phyloP scores from a whole-genome alignment of 2,888 invertebrate genomes.

The Eupithecia subumbrata region DNA sequence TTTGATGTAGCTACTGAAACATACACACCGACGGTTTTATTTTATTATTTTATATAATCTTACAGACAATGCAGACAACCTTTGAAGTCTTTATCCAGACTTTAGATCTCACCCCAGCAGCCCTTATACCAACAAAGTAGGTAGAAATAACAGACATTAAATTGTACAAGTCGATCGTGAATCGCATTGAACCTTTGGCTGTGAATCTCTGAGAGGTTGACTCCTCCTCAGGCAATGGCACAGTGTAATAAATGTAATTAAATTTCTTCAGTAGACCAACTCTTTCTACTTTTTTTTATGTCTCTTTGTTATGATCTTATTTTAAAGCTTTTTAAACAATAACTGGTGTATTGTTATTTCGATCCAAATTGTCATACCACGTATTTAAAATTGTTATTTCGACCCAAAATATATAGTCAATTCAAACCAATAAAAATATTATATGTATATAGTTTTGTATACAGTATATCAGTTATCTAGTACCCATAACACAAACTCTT shows the following conservation, averaged over 20 bases:
- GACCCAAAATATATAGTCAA: no score
- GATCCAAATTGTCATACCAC: no score
- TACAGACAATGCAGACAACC: not conserved
- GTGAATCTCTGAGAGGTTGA: slow-evolving; percentile 34
- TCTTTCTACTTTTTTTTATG: not conserved
- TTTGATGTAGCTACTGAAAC: not conserved
- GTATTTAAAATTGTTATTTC: no score
- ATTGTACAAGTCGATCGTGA: slow-evolving; percentile 21
- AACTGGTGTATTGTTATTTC: no score
- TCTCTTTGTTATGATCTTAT: not conserved
- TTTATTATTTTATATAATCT: no score
- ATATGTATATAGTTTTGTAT: no score
- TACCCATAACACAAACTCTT: no score
- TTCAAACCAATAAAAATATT: no score
- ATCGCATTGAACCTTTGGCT: slow-evolving; percentile 34
- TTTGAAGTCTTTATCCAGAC: not conserved
- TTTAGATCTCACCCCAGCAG: not conserved
- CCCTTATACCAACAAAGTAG: not conserved
- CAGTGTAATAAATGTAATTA: slow-evolving; percentile 8
- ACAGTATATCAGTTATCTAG: no score
- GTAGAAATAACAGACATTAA: slow-evolving; percentile 24
- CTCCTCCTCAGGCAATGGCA: slow-evolving; percentile 23
- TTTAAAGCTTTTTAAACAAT: not conserved
- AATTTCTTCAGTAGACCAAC: not conserved
- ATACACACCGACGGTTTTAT: no score